Percentiles rank a stretch among this genome's conserved stretches.
phyloP scores from a whole-genome alignment of 2,797 vertebrate genomes.

The Sebastes ruberrimus region DNA sequence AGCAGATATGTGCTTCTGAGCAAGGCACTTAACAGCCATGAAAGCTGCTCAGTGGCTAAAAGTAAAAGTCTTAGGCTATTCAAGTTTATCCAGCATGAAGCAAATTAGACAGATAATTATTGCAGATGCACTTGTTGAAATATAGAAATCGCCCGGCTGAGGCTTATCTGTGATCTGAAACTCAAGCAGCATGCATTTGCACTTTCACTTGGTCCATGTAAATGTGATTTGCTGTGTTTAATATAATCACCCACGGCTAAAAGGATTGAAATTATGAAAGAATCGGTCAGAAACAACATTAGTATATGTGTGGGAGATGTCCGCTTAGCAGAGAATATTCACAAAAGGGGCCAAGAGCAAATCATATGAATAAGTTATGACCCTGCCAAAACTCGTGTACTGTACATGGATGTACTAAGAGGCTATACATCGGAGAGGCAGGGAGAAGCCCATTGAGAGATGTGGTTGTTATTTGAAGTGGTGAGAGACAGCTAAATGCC shows the following conservation, averaged over 20 bases:
- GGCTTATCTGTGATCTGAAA: conserved; percentile 26
- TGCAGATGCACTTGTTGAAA: conserved; percentile 30
- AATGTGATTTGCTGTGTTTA: conserved; percentile 46
- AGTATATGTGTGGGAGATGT: conserved; percentile 27
- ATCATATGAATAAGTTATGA: conserved; percentile 58
- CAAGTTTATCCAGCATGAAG: background rate
- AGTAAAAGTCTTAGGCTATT: background rate
- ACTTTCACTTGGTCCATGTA: conserved; percentile 28
- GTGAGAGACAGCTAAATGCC: conserved; percentile 44
- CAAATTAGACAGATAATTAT: conserved; percentile 28
- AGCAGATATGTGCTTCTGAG: background rate
- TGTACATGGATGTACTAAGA: conserved; percentile 44
- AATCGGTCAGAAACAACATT: conserved; percentile 24
- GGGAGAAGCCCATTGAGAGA: conserved; percentile 21
- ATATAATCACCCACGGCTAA: conserved; percentile 30
- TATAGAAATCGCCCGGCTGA: conserved; percentile 5
- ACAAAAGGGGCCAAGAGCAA: conserved; percentile 22
- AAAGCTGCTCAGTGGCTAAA: background rate
- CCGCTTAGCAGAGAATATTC: background rate
- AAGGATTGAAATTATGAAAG: conserved; percentile 28
- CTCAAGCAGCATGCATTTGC: conserved; percentile 25
- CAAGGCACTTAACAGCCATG: background rate
- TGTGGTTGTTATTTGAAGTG: conserved; percentile 54
- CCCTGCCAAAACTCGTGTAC: conserved; percentile 3
- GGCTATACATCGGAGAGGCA: conserved; percentile 38